A percentile compares a stretch with the other conserved stretches of the same genome.
Evolutionary conservation across 2,888 invertebrate species (phyloP).

Genomic region (Pammene aurita): DNA sequence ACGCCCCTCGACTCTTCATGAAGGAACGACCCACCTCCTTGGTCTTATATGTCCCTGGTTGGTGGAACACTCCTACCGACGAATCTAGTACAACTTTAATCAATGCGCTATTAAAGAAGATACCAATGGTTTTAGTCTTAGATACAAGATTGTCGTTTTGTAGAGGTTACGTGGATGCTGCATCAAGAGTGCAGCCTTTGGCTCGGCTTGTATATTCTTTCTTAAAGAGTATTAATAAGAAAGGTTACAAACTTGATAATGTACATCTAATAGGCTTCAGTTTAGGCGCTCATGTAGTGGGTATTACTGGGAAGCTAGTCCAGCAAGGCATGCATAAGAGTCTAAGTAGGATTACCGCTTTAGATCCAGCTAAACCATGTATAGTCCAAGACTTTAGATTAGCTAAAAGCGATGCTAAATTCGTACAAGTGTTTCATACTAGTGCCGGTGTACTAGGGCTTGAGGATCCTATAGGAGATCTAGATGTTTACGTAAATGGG

Average conservation of each 20-base stretch:
- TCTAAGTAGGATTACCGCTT: slow-evolving; percentile 65
- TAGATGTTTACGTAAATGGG: slow-evolving; percentile 74
- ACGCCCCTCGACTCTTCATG: slow-evolving; percentile 51
- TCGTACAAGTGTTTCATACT: slow-evolving; percentile 73
- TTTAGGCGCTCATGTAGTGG: slow-evolving; percentile 85
- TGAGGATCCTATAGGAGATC: slow-evolving; percentile 66
- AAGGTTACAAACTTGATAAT: slow-evolving; percentile 68
- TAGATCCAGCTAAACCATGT: slow-evolving; percentile 75
- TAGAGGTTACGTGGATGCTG: slow-evolving; percentile 68
- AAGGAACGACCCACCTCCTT: slow-evolving; percentile 46
- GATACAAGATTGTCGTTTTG: slow-evolving; percentile 67
- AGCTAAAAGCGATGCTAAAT: slow-evolving; percentile 61
- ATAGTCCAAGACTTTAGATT: slow-evolving; percentile 60
- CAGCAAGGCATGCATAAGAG: slow-evolving; percentile 54
- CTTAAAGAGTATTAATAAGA: slow-evolving; percentile 54
- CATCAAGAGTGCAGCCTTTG: slow-evolving; percentile 63
- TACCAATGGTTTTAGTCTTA: slow-evolving; percentile 60
- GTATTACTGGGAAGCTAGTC: slow-evolving; percentile 68
- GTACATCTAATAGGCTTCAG: slow-evolving; percentile 85
- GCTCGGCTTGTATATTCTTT: slow-evolving; percentile 60
- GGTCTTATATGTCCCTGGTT: slow-evolving; percentile 71
- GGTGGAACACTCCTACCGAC: slow-evolving; percentile 73
- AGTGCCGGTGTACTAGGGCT: slow-evolving; percentile 70
- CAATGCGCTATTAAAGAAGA: slow-evolving; percentile 58
- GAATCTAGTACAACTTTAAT: slow-evolving; percentile 64